These are phyloP conservation scores for Daphoenositta chrysoptera DNA, from an alignment of 2,113 vertebrate species.

Conservation along the genomic window DNA sequence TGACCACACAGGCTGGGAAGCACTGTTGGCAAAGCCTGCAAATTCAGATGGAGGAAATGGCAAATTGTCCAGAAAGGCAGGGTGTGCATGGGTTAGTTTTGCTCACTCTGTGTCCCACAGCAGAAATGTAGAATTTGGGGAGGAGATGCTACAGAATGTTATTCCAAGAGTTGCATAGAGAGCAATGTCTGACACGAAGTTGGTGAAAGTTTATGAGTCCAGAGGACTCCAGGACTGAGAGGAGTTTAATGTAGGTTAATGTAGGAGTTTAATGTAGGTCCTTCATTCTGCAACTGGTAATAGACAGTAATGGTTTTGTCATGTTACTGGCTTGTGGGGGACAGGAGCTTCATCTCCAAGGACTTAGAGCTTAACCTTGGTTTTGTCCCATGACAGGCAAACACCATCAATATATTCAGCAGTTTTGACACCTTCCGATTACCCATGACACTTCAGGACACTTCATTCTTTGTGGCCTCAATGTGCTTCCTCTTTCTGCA, in stretches of 20 bases:
- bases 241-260: neutral
- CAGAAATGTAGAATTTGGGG: neutral
- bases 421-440: neutral
- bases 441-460: neutral
- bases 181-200: neutral
- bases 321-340: neutral
- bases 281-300: neutral
- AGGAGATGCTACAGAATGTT: neutral
- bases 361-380: neutral
- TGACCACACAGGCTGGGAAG: neutral
- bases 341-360: neutral
- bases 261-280: neutral
- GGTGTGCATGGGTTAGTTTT: neutral
- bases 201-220: neutral
- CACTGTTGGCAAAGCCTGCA: neutral
- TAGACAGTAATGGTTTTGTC: neutral
- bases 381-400: neutral
- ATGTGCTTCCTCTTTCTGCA: neutral
- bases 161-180: neutral
- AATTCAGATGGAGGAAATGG: neutral
- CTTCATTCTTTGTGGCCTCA: neutral
- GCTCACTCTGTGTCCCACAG: neutral
- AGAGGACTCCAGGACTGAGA: neutral
- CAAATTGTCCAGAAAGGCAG: neutral
- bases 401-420: neutral